These are phyloP conservation scores for Papilio polytes DNA, from an alignment of 1,140 invertebrate species.

Conservation along the genomic window DNA sequence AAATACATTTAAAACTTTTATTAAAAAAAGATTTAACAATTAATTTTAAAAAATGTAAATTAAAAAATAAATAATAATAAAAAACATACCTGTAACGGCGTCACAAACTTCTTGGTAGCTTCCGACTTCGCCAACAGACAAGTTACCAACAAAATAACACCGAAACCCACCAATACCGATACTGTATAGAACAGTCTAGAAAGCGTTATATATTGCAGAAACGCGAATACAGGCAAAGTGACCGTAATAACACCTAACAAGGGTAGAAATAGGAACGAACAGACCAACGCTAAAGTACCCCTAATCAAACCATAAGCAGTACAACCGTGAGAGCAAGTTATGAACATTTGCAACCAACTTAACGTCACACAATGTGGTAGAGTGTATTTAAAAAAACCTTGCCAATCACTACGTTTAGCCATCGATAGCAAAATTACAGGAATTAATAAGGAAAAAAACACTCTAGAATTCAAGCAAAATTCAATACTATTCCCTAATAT, in stretches of 20 bases:
- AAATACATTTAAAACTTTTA: too few species aligned
- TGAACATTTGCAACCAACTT: slow-evolving; percentile 93
- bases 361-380: slow-evolving; percentile 94
- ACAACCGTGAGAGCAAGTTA: slow-evolving; percentile 91
- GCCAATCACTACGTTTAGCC: slow-evolving; percentile 89
- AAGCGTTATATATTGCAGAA: slow-evolving; percentile 88
- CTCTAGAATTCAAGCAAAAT: slow-evolving; percentile 92
- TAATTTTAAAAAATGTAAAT: not conserved
- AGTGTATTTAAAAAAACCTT: slow-evolving; percentile 90
- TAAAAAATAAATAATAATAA: not conserved
- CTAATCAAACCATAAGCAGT: slow-evolving; percentile 91
- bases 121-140: slow-evolving; percentile 87
- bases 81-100: slow-evolving; percentile 85
- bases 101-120: slow-evolving; percentile 86
- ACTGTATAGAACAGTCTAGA: slow-evolving; percentile 86
- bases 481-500: slow-evolving; percentile 92
- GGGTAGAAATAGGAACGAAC: slow-evolving; percentile 90
- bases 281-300: slow-evolving; percentile 90
- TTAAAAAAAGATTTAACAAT: too few species aligned
- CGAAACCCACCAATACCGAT: slow-evolving; percentile 84
- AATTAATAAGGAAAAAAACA: slow-evolving; percentile 90
- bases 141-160: slow-evolving; percentile 84
- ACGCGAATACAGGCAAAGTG: slow-evolving; percentile 89
- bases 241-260: slow-evolving; percentile 90
- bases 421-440: slow-evolving; percentile 89